These are phyloP conservation scores for Petromus typicus DNA, from an alignment of 2,113 vertebrate species.

Conservation along the genomic window DNA sequence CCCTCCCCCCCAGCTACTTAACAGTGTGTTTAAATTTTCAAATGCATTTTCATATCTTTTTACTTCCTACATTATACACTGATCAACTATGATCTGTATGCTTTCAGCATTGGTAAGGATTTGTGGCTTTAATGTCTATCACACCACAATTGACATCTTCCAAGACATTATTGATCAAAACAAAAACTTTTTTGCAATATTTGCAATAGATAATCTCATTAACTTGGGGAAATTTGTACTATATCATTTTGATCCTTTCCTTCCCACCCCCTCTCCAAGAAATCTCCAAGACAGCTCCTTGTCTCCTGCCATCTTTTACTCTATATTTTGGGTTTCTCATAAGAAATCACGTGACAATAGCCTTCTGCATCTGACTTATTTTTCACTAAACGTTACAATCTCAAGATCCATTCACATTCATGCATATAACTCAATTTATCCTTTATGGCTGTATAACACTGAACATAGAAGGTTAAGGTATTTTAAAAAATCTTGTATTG, in stretches of 20 bases:
- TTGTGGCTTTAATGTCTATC: not conserved
- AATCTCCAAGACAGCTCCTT: not conserved
- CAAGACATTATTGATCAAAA: conserved; percentile 4
- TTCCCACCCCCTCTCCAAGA: too few species aligned
- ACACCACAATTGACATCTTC: not conserved
- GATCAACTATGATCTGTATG: not conserved
- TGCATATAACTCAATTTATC: not conserved
- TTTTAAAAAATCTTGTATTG: not conserved
- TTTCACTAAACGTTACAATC: not conserved
- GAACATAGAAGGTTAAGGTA: not conserved
- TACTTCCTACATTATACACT: not conserved
- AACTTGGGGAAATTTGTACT: not conserved
- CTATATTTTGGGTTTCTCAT: not conserved
- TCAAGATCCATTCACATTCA: not conserved
- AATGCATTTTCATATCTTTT: conserved; percentile 6
- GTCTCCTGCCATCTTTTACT: not conserved
- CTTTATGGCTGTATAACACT: not conserved
- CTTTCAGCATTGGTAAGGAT: not conserved
- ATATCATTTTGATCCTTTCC: not conserved
- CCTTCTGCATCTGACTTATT: not conserved
- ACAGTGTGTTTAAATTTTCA: conserved; percentile 31
- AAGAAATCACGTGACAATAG: not conserved
- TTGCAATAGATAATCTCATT: not conserved
- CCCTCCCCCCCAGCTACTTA: not conserved
- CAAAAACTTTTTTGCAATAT: not conserved